A percentile compares a stretch with the other conserved stretches of the same genome.
phyloP scores from a whole-genome alignment of 2,888 invertebrate genomes.

The Meliscaeva auricollis region DNA sequence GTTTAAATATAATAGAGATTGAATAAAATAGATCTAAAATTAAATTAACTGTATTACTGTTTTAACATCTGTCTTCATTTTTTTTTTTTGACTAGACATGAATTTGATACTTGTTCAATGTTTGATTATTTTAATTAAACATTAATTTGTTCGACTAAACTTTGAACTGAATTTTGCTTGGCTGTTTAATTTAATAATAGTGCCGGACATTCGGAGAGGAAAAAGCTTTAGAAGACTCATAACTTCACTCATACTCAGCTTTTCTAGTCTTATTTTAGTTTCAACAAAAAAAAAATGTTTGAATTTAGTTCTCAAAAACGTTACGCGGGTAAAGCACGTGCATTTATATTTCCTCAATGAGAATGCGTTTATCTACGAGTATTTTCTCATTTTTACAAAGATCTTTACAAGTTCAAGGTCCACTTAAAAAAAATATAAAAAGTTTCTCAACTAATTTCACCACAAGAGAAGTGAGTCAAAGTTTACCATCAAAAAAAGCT shows the following conservation, averaged over 20 bases:
- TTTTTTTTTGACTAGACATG: no score
- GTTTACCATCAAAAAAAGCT: neutral
- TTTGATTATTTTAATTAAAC: no score
- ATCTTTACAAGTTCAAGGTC: slow-evolving; percentile 7
- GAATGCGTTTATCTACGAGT: neutral
- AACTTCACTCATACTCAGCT: neutral
- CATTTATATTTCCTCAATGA: neutral
- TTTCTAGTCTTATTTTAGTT: neutral
- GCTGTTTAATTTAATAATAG: no score
- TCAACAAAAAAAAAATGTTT: neutral
- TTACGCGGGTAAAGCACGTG: neutral
- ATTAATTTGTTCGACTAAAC: no score
- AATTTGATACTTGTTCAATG: no score
- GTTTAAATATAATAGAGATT: no score
- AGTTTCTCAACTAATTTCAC: slow-evolving; percentile 15
- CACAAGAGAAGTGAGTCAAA: slow-evolving; percentile 22
- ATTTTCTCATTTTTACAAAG: neutral
- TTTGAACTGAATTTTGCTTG: no score
- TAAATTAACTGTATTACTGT: no score
- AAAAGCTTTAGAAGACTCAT: no score
- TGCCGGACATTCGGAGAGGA: no score
- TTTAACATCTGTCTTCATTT: no score
- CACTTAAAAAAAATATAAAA: neutral
- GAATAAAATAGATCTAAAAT: no score
- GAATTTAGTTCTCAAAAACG: slow-evolving; percentile 1